Base-by-base conservation (phyloP, 1,140 invertebrate species). In the Zaprionus gabonicus region DNA sequence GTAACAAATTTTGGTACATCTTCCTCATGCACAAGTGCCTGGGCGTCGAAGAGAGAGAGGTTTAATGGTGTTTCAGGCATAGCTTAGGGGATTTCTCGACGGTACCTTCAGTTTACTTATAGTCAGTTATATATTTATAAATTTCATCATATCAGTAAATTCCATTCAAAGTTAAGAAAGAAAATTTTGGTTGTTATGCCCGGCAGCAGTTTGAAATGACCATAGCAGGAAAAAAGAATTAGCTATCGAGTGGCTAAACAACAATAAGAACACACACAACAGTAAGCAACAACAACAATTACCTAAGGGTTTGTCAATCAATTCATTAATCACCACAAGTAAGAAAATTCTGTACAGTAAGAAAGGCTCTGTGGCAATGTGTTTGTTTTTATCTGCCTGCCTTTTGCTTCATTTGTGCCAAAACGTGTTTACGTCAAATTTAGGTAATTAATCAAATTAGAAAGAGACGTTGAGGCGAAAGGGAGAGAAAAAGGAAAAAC, bases 351-450 rank as follows among this genome's bases (percentile, higher is more conserved):
- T 46, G 41, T 17, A 1, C n/a, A 17, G n/a, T 17, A 17, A 17
- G 2, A 44, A 9, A 46, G 2, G 9, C 6, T 10, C 0, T 10
- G 9, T 34, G 31, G 17, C n/a, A 17, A n/a, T 44, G n/a, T 46
- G n/a, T 46, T 46, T 36, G 62, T 68, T 84, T 77, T 80, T 86
- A 86, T 86, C 83, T 68, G 59, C 44, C 76, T 87, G n/a, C 79
- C 80, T 85, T 86, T 80, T 86, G 82, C 80, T 86, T 86, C 83
- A 86, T 78, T 87, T 87, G 80, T 74, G 82, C 71, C 70, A 67
- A 80, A 86, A 87, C 76, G 84, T 87, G 83, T 87, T 87, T 82
- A 74, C 82, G 80, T 87, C 80, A 73, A 82, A 87, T 87, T 86
- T 58, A 44, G 38, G 66, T 70, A 86, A 86, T 86, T 87, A 86